These are phyloP conservation scores for Drosophila multiciliata DNA, from an alignment of 2,888 invertebrate species.

Conservation along the genomic window DNA sequence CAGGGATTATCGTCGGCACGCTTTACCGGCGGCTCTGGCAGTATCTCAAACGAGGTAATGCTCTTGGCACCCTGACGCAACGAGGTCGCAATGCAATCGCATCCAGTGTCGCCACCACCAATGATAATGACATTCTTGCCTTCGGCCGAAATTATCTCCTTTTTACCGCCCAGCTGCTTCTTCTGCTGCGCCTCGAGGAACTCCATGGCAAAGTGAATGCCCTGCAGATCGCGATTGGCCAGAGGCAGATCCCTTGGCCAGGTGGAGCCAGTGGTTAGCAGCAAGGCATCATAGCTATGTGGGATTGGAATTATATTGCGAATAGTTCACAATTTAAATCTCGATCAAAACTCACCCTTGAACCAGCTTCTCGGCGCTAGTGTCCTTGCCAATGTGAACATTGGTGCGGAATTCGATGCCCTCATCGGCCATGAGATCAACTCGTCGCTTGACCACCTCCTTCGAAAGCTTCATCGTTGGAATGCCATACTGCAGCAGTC, in stretches of 20 bases:
- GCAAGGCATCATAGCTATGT: conserved; percentile 91
- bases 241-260: conserved; percentile 97
- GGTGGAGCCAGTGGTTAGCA: conserved; percentile 97
- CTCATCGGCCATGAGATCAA: conserved; percentile 94
- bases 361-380: conserved; percentile 90
- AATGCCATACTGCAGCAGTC: conserved; percentile 98
- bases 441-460: conserved; percentile 94
- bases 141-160: conserved; percentile 91
- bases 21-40: conserved; percentile 94
- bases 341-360: conserved; percentile 86
- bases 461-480: conserved; percentile 99
- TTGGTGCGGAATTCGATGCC: conserved; percentile 96
- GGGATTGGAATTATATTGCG: background rate
- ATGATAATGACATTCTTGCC: conserved; percentile 98
- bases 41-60: conserved; percentile 98
- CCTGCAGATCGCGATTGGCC: conserved; percentile 94
- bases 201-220: conserved; percentile 99
- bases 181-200: conserved; percentile 99
- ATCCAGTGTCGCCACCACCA: conserved; percentile 94
- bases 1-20: conserved; percentile 97
- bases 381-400: conserved; percentile 95
- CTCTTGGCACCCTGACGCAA: conserved; percentile 94
- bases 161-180: conserved; percentile 91
- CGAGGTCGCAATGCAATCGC: conserved; percentile 99
- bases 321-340: accelerated